Conservation (phyloP, 2,797 vertebrate species). For the Pelodytes ibericus region DNA sequence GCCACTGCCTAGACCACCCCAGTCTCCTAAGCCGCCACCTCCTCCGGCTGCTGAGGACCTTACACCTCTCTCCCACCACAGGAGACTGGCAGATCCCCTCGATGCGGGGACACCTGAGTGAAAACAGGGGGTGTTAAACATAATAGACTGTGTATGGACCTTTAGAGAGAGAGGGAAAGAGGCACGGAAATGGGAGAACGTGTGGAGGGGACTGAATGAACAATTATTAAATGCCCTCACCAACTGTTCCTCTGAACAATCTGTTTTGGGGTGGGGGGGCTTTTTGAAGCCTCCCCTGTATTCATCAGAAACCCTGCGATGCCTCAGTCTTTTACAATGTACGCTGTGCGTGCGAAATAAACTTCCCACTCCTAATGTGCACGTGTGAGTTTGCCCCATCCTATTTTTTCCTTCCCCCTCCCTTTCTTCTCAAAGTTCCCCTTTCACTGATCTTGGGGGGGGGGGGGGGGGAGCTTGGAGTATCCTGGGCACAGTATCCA, state of each 20-base stretch:
- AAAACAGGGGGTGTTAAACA: slow-evolving; percentile 4
- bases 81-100: slow-evolving; percentile 51
- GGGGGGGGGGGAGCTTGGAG: too few species aligned
- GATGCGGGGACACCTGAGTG: slow-evolving; percentile 48
- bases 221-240: slow-evolving; percentile 5
- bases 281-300: slow-evolving; percentile 51
- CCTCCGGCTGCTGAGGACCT: slow-evolving; percentile 44
- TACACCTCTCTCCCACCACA: slow-evolving; percentile 49
- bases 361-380: slow-evolving; percentile 38
- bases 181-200: slow-evolving; percentile 18
- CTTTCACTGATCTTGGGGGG: slow-evolving; percentile 16
- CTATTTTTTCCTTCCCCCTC: slow-evolving; percentile 12
- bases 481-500: neutral
- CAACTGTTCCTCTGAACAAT: slow-evolving; percentile 20
- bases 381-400: slow-evolving; percentile 32
- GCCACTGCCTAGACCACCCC: slow-evolving; percentile 49
- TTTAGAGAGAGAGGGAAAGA: slow-evolving; percentile 34
- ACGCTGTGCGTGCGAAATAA: slow-evolving; percentile 57
- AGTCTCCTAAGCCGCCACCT: slow-evolving; percentile 50
- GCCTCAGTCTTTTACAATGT: slow-evolving; percentile 56
- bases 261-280: slow-evolving; percentile 38
- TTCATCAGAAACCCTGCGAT: slow-evolving; percentile 54
- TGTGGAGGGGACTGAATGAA: slow-evolving; percentile 17
- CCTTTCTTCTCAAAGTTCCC: slow-evolving; percentile 21
- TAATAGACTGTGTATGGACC: slow-evolving; percentile 38